A percentile compares a stretch with the other conserved stretches of the same genome.
phyloP scores from a whole-genome alignment of 2,113 vertebrate species.

The Toxotes chatareus region DNA sequence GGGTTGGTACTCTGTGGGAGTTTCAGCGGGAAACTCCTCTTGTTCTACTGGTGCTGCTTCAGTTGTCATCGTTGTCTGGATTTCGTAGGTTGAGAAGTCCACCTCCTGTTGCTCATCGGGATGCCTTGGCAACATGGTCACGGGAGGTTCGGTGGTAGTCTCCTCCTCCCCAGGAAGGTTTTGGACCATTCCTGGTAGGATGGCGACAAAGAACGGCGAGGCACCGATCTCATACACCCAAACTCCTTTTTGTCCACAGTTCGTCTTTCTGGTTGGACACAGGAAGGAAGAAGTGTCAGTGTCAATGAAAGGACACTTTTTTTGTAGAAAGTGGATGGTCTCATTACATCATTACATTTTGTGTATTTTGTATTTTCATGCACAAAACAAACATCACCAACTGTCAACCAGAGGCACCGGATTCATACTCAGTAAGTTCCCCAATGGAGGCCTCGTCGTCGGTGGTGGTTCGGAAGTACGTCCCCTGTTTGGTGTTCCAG shows the following conservation, averaged over 20 bases:
- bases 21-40: constrained; percentile 19
- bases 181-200: constrained; percentile 62
- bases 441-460: constrained; percentile 84
- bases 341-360: not conserved
- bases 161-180: constrained; percentile 46
- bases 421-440: constrained; percentile 88
- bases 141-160: not conserved
- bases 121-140: constrained; percentile 22
- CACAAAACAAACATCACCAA: not conserved
- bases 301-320: not conserved
- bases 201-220: constrained; percentile 63
- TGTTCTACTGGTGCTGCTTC: not conserved
- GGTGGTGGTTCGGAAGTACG: constrained; percentile 83
- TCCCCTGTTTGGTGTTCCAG: constrained; percentile 79
- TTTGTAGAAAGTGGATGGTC: not conserved
- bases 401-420: not conserved
- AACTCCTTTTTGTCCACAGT: constrained; percentile 87
- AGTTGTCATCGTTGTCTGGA: not conserved
- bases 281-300: not conserved
- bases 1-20: constrained; percentile 67
- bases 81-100: constrained; percentile 13
- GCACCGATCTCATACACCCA: constrained; percentile 94
- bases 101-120: constrained; percentile 14
- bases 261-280: constrained; percentile 84
- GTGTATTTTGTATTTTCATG: not conserved